Evolutionary conservation across 35 echinoderm and acorn worm species (phyloP).

Genomic region (Apostichopus californicus): DNA sequence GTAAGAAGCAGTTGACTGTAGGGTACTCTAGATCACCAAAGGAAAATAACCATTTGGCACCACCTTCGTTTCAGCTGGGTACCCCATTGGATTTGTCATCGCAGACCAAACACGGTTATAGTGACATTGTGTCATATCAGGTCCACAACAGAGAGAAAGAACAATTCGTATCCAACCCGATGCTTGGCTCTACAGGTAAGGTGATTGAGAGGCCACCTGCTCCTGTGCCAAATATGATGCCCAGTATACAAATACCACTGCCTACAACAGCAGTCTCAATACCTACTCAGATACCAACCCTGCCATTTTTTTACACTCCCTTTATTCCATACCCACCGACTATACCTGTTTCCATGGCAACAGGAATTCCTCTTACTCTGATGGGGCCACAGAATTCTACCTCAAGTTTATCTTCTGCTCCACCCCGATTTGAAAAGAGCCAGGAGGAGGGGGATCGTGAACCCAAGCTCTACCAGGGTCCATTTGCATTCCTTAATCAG

Average conservation of each 20-base stretch:
- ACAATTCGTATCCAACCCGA: constrained; percentile 69
- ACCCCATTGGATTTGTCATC: constrained; percentile 62
- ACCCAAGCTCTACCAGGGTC: constrained; percentile 47
- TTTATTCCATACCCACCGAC: constrained; percentile 30
- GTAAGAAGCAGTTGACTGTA: constrained; percentile 39
- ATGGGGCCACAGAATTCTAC: constrained; percentile 30
- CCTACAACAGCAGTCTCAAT: constrained; percentile 53
- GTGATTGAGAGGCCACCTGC: constrained; percentile 59
- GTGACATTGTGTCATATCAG: constrained; percentile 51
- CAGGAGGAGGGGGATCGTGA: constrained; percentile 3
- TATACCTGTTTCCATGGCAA: constrained; percentile 9
- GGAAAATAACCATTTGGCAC: constrained; percentile 3
- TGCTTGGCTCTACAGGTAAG: constrained; percentile 63
- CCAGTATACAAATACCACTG: constrained; percentile 26
- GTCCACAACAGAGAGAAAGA: constrained; percentile 47
- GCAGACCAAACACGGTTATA: constrained; percentile 58
- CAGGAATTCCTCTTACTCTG: constrained; percentile 27
- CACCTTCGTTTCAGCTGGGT: constrained; percentile 3
- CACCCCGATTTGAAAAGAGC: background rate
- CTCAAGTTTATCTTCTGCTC: background rate
- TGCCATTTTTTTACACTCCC: constrained; percentile 56
- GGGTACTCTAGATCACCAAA: constrained; percentile 10
- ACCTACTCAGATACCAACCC: constrained; percentile 33
- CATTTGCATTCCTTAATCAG: constrained; percentile 59
- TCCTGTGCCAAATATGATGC: constrained; percentile 38